Percentiles rank a stretch among this genome's conserved stretches.
phyloP scores from a whole-genome alignment of 2,113 vertebrate genomes.

The Gallinago undulata region DNA sequence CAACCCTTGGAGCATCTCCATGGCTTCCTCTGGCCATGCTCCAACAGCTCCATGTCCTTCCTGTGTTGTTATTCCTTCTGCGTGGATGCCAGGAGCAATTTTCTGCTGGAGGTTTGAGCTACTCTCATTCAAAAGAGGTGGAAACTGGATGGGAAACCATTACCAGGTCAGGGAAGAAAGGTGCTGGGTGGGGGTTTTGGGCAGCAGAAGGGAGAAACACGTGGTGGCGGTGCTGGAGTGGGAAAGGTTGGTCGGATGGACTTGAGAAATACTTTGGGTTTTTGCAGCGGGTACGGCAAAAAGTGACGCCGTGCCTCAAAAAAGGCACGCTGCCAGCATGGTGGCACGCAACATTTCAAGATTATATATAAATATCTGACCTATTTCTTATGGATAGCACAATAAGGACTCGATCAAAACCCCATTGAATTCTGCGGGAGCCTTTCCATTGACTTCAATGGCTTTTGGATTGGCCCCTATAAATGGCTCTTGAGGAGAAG shows the following conservation, averaged over 20 bases:
- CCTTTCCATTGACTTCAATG: constrained; percentile 64
- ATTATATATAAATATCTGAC: constrained; percentile 66
- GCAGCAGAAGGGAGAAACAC: neutral
- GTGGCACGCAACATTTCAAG: constrained; percentile 53
- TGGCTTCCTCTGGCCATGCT: too few species aligned
- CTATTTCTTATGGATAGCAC: constrained; percentile 66
- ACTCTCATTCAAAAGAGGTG: neutral
- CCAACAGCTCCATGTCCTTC: too few species aligned
- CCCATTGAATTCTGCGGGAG: constrained; percentile 64
- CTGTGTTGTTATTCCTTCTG: neutral
- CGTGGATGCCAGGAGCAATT: neutral
- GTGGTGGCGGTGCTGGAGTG: accelerated
- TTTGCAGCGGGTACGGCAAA: neutral
- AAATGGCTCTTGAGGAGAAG: constrained; percentile 63
- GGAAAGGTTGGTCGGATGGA: neutral
- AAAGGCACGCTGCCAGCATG: constrained; percentile 40
- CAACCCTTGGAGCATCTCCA: too few species aligned
- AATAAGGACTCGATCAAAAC: constrained; percentile 70
- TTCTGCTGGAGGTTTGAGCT: accelerated
- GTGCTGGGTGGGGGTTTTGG: accelerated
- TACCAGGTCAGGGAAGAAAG: accelerated
- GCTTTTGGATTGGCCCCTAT: constrained; percentile 63
- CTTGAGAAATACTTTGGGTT: neutral
- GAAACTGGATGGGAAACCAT: accelerated
- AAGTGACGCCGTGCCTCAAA: neutral